phyloP scores from a whole-genome alignment of 2,888 invertebrate species.

The Drosophila infuscata region DNA sequence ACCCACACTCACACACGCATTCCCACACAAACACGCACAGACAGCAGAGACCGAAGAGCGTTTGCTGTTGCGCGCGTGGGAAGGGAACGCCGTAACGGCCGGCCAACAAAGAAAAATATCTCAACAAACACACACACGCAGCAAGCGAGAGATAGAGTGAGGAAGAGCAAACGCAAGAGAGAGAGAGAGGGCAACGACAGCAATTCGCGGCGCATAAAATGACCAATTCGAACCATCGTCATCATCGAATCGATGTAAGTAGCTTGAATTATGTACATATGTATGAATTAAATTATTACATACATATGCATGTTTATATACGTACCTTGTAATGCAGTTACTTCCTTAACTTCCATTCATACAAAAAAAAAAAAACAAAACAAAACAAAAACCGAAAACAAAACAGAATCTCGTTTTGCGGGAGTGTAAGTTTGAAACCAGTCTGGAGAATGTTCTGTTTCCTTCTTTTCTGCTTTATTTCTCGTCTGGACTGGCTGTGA shows the following conservation, averaged over 20 bases:
- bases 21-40: conserved; percentile 48
- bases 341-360: conserved; percentile 16
- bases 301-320: background rate
- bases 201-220: conserved; percentile 69
- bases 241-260: conserved; percentile 77
- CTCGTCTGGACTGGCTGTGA: conserved; percentile 38
- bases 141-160: conserved; percentile 8
- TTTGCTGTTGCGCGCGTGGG: conserved; percentile 61
- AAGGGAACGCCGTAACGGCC: conserved; percentile 57
- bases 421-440: conserved; percentile 9
- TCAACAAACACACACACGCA: conserved; percentile 7
- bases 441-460: conserved; percentile 19
- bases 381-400: conserved; percentile 29
- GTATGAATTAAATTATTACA: conserved; percentile 4
- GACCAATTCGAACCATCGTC: conserved; percentile 75
- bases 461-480: conserved; percentile 35
- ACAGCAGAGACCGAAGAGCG: conserved; percentile 32
- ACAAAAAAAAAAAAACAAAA: conserved; percentile 14
- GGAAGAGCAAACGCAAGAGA: conserved; percentile 13
- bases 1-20: conserved; percentile 51
- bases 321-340: conserved; percentile 9
- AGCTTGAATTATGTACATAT: conserved; percentile 10
- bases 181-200: conserved; percentile 59
- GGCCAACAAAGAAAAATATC: conserved; percentile 70
- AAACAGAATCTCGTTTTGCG: conserved; percentile 32